Percentiles rank a stretch among this genome's conserved stretches.
Conservation (phyloP, 2,113 vertebrate genomes). For the Vanacampus margaritifer region DNA sequence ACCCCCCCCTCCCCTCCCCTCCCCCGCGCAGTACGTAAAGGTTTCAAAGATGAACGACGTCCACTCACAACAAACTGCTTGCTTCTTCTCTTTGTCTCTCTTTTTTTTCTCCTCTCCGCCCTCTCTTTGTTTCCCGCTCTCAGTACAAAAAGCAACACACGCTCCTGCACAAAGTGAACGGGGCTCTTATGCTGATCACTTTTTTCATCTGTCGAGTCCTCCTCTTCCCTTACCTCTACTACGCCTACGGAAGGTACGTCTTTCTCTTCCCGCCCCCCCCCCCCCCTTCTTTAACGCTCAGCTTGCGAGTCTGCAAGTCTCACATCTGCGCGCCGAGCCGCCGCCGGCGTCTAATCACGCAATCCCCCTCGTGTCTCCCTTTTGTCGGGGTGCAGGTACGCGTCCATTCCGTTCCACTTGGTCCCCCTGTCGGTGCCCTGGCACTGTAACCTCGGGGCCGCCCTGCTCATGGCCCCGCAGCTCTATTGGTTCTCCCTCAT, state of each 20-base stretch:
- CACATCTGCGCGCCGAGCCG: constrained; percentile 1
- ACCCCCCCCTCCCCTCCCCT: too few species aligned
- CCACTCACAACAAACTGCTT: constrained; percentile 54
- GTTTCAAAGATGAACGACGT: constrained; percentile 36
- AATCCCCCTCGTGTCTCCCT: background rate
- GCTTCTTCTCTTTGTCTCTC: constrained; percentile 35
- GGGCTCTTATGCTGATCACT: constrained; percentile 84
- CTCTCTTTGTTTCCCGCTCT: constrained; percentile 20
- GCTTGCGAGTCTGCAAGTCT: constrained; percentile 11
- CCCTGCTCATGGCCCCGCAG: constrained; percentile 85
- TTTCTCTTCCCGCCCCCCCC: constrained; percentile 49
- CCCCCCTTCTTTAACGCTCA: constrained; percentile 27
- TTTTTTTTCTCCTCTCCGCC: constrained; percentile 35
- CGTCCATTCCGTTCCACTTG: constrained; percentile 78
- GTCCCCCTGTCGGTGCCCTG: constrained; percentile 79
- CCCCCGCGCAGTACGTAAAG: constrained; percentile 10
- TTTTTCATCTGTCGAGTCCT: constrained; percentile 91
- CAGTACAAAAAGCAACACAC: constrained; percentile 90
- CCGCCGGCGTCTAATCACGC: background rate
- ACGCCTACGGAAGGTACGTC: constrained; percentile 84
- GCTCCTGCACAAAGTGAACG: constrained; percentile 88
- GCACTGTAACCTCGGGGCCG: constrained; percentile 81
- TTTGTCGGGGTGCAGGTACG: constrained; percentile 66
- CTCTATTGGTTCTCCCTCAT: constrained; percentile 91
- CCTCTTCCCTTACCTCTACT: constrained; percentile 94